Evolutionary conservation across 2,888 invertebrate genomes (phyloP), one percentile per base, ranked within the genome.

Genomic region (Mycogona germanica): DNA sequence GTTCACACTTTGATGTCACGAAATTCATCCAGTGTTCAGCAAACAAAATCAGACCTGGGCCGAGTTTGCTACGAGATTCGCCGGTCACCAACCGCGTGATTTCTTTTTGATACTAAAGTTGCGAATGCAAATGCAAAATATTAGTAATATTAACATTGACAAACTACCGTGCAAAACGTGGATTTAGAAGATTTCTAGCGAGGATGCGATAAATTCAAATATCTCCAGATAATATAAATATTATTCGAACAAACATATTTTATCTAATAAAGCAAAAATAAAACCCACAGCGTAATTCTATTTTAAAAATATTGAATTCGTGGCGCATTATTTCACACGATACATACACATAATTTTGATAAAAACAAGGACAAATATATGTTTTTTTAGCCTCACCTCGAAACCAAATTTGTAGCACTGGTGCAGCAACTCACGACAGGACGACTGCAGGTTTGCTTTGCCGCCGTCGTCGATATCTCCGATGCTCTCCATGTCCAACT

Each of bases 341-440:
- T n/a, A n/a, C n/a, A n/a, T n/a, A n/a, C n/a, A n/a, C n/a, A n/a
- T n/a, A n/a, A n/a, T n/a, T n/a, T n/a, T n/a, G n/a, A n/a, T n/a
- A n/a, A n/a, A n/a, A n/a, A n/a, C n/a, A 40, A 29, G 9, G 21
- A 12, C 14, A 5, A 7, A 55, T 25, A 54, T 6, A 55, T 1
- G 12, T 14, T 51, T 51, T 12, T 12, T 32, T 32, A 32, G 35
- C 35, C n/a, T 28, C 62, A 81, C 81, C 76, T 93, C 92, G 67
- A 92, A 93, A 12, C 88, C 89, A 65, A 91, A 86, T 67, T 84
- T 83, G 71, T 83, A 93, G 51, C 86, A 84, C 68, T 89, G 87
- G 71, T 89, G 83, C 58, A 92, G 71, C 48, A 84, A 82, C 67
- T 86, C 86, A 2, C 83, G 72, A 32, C 80, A 79, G 44, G 83